A percentile compares a stretch with the other conserved stretches of the same genome.
Conservation (phyloP, 2,113 vertebrate genomes). For the Spilogale gracilis region DNA sequence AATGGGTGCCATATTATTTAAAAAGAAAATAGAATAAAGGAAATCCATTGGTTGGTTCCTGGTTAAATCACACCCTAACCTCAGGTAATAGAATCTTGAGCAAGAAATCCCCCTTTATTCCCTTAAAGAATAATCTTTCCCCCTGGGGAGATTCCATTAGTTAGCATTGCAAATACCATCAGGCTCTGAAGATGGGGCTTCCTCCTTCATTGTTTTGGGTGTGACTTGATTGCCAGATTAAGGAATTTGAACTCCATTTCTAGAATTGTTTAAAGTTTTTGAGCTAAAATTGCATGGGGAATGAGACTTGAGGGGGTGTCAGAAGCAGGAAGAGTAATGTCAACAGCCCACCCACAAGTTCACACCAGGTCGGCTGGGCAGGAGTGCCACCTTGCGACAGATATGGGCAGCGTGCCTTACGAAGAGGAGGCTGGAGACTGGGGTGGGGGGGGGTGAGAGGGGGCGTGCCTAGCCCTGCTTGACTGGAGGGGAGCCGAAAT, state of each 20-base stretch:
- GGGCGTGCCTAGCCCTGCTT: background rate
- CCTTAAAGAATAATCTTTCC: background rate
- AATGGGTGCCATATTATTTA: background rate
- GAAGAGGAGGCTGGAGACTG: background rate
- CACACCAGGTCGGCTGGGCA: background rate
- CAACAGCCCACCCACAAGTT: background rate
- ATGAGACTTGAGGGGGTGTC: background rate
- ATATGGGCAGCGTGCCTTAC: background rate
- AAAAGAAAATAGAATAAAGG: background rate
- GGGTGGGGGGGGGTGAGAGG: rapidly evolving
- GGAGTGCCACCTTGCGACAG: conserved; percentile 44
- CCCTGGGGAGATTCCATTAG: background rate
- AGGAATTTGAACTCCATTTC: background rate
- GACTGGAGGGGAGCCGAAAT: background rate
- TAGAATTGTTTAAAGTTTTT: background rate
- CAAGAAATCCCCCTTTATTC: background rate
- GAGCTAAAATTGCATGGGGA: background rate
- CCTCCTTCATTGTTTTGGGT: background rate
- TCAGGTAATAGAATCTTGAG: background rate
- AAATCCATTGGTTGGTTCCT: background rate
- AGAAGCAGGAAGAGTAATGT: background rate
- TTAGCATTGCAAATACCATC: background rate
- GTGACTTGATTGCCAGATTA: background rate
- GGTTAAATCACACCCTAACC: background rate
- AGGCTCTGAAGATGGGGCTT: background rate